phyloP scores from a whole-genome alignment of 2,888 invertebrate genomes.

The Morpho deidamia region DNA sequence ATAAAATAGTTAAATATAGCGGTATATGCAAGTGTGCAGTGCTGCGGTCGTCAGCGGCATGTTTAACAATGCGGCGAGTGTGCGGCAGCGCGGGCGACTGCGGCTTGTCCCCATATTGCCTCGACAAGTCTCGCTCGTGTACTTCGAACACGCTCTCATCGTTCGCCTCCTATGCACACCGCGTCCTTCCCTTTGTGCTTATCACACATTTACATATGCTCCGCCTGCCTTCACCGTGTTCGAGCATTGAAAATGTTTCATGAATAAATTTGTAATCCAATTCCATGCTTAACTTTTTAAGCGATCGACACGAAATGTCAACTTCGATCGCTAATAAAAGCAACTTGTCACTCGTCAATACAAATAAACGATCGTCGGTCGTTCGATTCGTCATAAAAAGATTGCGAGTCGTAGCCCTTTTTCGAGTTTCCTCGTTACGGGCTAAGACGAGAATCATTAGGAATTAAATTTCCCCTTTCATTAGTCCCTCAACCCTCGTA shows the following conservation, averaged over 20 bases:
- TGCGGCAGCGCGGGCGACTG: constrained; percentile 24
- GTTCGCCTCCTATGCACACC: constrained; percentile 42
- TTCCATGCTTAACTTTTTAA: constrained; percentile 65
- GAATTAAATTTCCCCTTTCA: constrained; percentile 79
- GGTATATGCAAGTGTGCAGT: constrained; percentile 21
- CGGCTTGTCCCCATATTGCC: constrained; percentile 25
- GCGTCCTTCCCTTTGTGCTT: constrained; percentile 60
- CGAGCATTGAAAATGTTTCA: constrained; percentile 73
- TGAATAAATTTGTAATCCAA: constrained; percentile 75
- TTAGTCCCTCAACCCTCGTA: constrained; percentile 79
- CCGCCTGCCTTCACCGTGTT: constrained; percentile 61
- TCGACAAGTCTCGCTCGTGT: constrained; percentile 21
- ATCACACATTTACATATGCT: constrained; percentile 74
- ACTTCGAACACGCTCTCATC: constrained; percentile 15
- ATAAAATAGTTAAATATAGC: no score
- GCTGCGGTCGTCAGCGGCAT: constrained; percentile 41
- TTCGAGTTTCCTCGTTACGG: constrained; percentile 78
- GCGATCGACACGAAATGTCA: constrained; percentile 45
- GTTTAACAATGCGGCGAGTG: constrained; percentile 53
- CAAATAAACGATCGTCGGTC: constrained; percentile 60
- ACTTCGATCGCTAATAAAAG: constrained; percentile 39
- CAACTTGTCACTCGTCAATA: constrained; percentile 41
- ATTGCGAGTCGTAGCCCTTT: constrained; percentile 69
- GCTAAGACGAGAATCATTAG: constrained; percentile 79
- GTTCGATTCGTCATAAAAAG: constrained; percentile 71